A percentile compares a stretch with the other conserved stretches of the same genome.
These are phyloP conservation scores for Gallirallus australis DNA, from an alignment of 2,797 vertebrate genomes.

Conservation along the genomic window DNA sequence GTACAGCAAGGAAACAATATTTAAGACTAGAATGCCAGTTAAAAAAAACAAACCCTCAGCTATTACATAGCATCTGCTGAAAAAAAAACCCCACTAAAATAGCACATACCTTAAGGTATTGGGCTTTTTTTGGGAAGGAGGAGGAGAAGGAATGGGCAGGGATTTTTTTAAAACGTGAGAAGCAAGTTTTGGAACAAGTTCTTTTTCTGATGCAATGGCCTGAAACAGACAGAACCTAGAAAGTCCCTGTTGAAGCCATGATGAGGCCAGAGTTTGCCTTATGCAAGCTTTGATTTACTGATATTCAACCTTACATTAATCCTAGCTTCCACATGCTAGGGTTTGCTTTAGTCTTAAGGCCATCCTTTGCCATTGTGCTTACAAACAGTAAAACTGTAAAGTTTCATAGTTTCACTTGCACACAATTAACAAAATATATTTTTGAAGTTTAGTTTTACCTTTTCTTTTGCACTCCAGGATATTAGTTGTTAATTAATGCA, in stretches of 20 bases:
- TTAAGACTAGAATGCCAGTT: not conserved
- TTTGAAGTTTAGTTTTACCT: not conserved
- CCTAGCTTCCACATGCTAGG: not conserved
- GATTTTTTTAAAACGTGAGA: not conserved
- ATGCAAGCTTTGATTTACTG: not conserved
- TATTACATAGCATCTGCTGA: not conserved
- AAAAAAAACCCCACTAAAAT: not conserved
- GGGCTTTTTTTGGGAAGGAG: not conserved
- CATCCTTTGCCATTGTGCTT: not conserved
- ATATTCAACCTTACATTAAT: not conserved
- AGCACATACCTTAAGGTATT: not conserved
- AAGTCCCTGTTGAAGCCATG: not conserved
- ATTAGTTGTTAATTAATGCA: not conserved
- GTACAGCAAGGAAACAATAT: not conserved
- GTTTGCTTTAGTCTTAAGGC: not conserved
- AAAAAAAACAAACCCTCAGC: not conserved
- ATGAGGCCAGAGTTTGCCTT: not conserved
- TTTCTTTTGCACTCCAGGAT: not conserved
- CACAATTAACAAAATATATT: not conserved
- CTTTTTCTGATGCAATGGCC: constrained; percentile 50
- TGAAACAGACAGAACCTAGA: constrained; percentile 19
- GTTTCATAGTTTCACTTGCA: not conserved
- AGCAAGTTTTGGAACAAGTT: not conserved
- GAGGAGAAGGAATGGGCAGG: rapidly evolving
- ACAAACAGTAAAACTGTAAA: not conserved